Percentiles rank a stretch among this genome's conserved stretches.
phyloP scores from a whole-genome alignment of 2,888 invertebrate genomes.

The Phengaris alcon region DNA sequence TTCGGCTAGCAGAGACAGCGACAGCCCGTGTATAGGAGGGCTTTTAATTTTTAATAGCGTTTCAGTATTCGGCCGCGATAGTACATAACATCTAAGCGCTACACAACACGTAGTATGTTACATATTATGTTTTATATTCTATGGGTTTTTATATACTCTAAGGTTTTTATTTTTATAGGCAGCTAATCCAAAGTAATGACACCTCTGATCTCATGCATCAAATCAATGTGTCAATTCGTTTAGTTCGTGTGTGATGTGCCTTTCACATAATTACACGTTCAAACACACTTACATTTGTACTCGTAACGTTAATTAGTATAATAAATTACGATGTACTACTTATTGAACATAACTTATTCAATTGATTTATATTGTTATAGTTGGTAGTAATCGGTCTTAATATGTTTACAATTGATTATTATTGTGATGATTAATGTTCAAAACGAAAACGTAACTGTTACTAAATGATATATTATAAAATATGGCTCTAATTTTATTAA shows the following conservation, averaged over 20 bases:
- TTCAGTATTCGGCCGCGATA: no score
- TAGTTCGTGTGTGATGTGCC: neutral
- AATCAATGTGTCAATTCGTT: slow-evolving; percentile 9
- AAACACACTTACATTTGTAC: neutral
- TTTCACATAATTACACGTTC: slow-evolving; percentile 1
- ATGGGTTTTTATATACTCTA: neutral
- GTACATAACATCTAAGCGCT: no score
- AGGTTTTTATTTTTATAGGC: slow-evolving; percentile 4
- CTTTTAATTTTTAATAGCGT: no score
- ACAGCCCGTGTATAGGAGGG: no score
- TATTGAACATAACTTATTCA: neutral
- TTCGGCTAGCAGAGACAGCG: no score
- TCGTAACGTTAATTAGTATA: neutral
- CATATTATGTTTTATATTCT: neutral
- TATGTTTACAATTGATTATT: slow-evolving; percentile 12
- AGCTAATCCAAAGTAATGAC: neutral
- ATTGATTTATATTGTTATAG: neutral
- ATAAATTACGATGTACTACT: neutral
- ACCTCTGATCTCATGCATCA: neutral
- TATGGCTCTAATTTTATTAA: neutral
- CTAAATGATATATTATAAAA: neutral
- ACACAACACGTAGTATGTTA: neutral
- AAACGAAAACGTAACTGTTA: neutral
- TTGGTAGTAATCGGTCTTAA: slow-evolving; percentile 2
- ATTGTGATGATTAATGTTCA: slow-evolving; percentile 9